These are phyloP conservation scores for Porites divaricata DNA, from an alignment of 92 coral and sea anemone genomes.

Conservation along the genomic window DNA sequence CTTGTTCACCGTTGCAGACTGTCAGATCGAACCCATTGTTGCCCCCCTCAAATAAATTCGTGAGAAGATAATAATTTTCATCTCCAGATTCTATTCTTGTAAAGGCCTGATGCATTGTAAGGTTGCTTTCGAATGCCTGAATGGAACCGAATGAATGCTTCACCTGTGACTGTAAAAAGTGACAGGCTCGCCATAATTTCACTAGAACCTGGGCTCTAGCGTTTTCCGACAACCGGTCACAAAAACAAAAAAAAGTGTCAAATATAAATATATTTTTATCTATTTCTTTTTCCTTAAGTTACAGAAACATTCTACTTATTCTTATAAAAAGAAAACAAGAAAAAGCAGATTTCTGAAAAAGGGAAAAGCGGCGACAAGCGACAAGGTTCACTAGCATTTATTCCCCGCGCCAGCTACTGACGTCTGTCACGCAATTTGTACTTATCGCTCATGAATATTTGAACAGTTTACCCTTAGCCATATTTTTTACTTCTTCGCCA, in stretches of 20 bases:
- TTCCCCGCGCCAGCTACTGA: too few species aligned
- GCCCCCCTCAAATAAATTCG: constrained; percentile 33
- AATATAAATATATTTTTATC: too few species aligned
- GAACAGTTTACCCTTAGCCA: neutral
- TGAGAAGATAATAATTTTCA: constrained; percentile 63
- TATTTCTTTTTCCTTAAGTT: too few species aligned
- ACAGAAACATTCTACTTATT: too few species aligned
- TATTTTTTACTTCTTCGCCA: neutral
- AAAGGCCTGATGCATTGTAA: constrained; percentile 44
- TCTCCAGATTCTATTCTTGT: constrained; percentile 53
- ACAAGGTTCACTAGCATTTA: too few species aligned
- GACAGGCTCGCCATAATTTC: neutral
- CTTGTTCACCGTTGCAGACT: constrained; percentile 69
- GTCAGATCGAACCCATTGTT: constrained; percentile 65
- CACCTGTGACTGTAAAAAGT: neutral
- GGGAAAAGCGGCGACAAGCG: too few species aligned
- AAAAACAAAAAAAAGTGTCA: neutral
- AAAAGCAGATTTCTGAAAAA: too few species aligned
- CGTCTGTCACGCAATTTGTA: constrained; percentile 1
- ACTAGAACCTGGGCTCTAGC: neutral
- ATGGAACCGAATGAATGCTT: neutral
- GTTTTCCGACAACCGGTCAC: neutral
- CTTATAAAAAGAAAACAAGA: too few species aligned
- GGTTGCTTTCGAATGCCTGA: neutral
- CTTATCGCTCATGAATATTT: neutral